phyloP scores from a whole-genome alignment of 2,888 invertebrate species.

The Melanostoma scalare region DNA sequence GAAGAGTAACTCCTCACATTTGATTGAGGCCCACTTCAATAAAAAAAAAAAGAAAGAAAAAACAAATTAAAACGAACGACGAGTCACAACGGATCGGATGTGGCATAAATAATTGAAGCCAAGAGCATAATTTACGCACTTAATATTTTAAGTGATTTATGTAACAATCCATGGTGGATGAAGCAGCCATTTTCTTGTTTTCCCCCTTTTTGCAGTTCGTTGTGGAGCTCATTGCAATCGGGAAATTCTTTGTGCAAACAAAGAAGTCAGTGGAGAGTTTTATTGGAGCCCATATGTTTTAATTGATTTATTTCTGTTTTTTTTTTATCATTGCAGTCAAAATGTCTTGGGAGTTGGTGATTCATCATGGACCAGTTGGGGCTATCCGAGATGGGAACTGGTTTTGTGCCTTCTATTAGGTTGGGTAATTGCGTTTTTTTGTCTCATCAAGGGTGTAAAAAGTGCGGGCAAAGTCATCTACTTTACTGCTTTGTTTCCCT shows the following conservation, averaged over 20 bases:
- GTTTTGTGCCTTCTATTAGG: conserved; percentile 89
- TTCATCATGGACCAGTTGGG: conserved; percentile 88
- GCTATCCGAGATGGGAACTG: conserved; percentile 90
- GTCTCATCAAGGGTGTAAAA: conserved; percentile 94
- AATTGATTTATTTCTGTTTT: conserved; percentile 21
- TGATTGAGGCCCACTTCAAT: too few species aligned
- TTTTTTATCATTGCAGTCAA: conserved; percentile 83
- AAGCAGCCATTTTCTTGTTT: background rate
- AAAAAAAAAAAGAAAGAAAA: too few species aligned
- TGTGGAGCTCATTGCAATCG: conserved; percentile 1
- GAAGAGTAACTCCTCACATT: too few species aligned
- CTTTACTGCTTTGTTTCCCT: conserved; percentile 88
- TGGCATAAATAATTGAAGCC: conserved; percentile 55
- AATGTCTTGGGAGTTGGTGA: conserved; percentile 89
- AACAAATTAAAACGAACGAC: conserved; percentile 58
- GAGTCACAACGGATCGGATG: conserved; percentile 33
- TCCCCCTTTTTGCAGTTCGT: background rate
- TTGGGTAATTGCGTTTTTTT: conserved; percentile 93
- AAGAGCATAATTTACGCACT: conserved; percentile 30
- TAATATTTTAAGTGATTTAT: conserved; percentile 68
- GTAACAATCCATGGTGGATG: conserved; percentile 35
- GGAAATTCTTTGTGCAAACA: conserved; percentile 14
- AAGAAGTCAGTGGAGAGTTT: conserved; percentile 42
- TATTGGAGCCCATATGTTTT: background rate
- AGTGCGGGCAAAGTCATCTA: conserved; percentile 94